phyloP scores from a whole-genome alignment of 2,888 invertebrate genomes.

The Lasioglossum calceatum region DNA sequence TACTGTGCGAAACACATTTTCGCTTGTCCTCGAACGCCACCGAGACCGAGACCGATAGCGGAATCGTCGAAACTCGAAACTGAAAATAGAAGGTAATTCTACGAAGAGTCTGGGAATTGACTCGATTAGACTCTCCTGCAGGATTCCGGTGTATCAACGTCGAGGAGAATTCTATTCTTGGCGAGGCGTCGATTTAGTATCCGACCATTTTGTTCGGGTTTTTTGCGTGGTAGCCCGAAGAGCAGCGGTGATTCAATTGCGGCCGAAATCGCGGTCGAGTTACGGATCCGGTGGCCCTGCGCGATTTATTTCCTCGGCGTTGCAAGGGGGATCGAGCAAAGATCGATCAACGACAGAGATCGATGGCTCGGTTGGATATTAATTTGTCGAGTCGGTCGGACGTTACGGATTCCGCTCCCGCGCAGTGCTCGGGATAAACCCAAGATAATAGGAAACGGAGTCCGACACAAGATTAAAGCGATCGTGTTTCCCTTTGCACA shows the following conservation, averaged over 20 bases:
- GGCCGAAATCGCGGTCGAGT: conserved; percentile 58
- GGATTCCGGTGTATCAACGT: conserved; percentile 55
- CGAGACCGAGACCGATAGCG: background rate
- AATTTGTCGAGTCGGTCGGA: conserved; percentile 42
- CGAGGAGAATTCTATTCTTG: conserved; percentile 44
- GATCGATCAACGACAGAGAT: conserved; percentile 55
- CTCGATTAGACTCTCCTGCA: background rate
- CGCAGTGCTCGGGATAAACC: background rate
- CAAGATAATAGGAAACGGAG: conserved; percentile 13
- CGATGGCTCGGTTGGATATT: conserved; percentile 48
- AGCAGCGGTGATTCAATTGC: conserved; percentile 63
- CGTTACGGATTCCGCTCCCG: background rate
- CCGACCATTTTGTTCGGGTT: conserved; percentile 47
- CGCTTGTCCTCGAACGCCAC: background rate
- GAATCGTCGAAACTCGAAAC: background rate
- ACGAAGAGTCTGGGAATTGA: background rate
- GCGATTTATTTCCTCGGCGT: conserved; percentile 61
- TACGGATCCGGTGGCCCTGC: conserved; percentile 45
- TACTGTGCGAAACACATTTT: background rate
- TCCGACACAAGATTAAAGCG: conserved; percentile 8
- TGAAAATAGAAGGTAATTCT: background rate
- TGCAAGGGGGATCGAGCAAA: conserved; percentile 21
- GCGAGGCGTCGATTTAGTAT: conserved; percentile 59
- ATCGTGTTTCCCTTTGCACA: background rate
- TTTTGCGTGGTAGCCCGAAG: conserved; percentile 39